A percentile compares a stretch with the other conserved stretches of the same genome.
These are phyloP conservation scores for Notocelia uddmanniana DNA, from an alignment of 2,888 invertebrate species.

Conservation along the genomic window DNA sequence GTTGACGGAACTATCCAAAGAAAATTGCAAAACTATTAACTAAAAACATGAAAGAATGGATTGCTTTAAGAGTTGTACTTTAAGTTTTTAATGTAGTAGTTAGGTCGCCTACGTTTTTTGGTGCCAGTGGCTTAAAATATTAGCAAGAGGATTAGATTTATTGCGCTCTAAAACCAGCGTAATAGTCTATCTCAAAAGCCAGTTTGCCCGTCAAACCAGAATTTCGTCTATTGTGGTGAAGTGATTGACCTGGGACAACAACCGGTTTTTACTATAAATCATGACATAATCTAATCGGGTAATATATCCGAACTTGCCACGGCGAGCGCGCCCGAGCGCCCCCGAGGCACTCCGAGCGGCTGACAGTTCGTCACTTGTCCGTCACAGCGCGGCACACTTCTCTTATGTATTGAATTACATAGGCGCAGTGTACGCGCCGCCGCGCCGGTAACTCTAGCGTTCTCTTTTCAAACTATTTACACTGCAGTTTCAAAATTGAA, in stretches of 20 bases:
- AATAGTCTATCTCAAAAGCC: slow-evolving; percentile 52
- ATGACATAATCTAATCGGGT: slow-evolving; percentile 76
- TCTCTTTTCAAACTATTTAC: slow-evolving; percentile 65
- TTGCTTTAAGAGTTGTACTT: background rate
- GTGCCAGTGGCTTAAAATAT: slow-evolving; percentile 9
- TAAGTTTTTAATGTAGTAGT: background rate
- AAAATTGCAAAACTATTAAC: background rate
- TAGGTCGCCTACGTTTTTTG: background rate
- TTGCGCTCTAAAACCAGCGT: slow-evolving; percentile 10
- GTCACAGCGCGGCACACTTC: slow-evolving; percentile 77
- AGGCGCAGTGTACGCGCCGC: slow-evolving; percentile 70
- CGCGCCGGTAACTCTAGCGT: slow-evolving; percentile 72
- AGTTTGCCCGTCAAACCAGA: slow-evolving; percentile 62
- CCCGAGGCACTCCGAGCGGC: slow-evolving; percentile 70
- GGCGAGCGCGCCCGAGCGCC: slow-evolving; percentile 60
- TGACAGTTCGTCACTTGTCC: slow-evolving; percentile 82
- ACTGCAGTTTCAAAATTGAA: slow-evolving; percentile 69
- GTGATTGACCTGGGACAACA: slow-evolving; percentile 74
- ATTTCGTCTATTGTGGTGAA: slow-evolving; percentile 58
- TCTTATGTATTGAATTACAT: slow-evolving; percentile 76
- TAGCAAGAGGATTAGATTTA: slow-evolving; percentile 23
- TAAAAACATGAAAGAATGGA: background rate
- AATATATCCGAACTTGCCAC: slow-evolving; percentile 62
- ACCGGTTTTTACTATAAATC: slow-evolving; percentile 73
- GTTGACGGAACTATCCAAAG: background rate